These are phyloP conservation scores for Proterorhinus semilunaris DNA, from an alignment of 2,113 vertebrate species.

Conservation along the genomic window DNA sequence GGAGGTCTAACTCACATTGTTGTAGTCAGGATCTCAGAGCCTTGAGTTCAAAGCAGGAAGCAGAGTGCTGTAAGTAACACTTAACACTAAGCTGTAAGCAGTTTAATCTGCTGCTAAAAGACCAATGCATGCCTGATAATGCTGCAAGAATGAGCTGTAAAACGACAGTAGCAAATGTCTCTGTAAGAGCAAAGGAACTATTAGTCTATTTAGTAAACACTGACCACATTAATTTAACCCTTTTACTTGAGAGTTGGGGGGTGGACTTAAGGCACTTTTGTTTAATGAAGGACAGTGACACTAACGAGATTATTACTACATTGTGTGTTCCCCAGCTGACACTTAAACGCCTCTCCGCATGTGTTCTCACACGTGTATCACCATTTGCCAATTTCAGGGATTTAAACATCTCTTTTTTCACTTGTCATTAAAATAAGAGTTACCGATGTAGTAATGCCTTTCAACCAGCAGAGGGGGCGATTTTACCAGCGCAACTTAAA, in stretches of 20 bases:
- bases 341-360: not conserved
- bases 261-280: not conserved
- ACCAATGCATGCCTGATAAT: conserved; percentile 11
- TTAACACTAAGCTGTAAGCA: conserved; percentile 51
- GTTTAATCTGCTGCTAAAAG: conserved; percentile 67
- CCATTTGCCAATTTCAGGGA: not conserved
- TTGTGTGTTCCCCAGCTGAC: not conserved
- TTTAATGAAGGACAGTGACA: conserved; percentile 2
- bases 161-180: not conserved
- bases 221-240: not conserved
- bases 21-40: conserved; percentile 1
- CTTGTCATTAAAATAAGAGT: not conserved
- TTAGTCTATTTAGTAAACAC: not conserved
- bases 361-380: not conserved
- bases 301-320: conserved; percentile 1
- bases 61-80: conserved; percentile 30
- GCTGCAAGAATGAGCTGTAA: not conserved
- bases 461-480: not conserved
- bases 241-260: not conserved
- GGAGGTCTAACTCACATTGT: not conserved
- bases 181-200: not conserved
- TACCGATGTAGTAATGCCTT: not conserved
- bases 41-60: conserved; percentile 14
- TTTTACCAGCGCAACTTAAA: not conserved
- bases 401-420: not conserved